These are phyloP conservation scores for Schizopygopsis malacanthus DNA, from an alignment of 2,797 vertebrate species.

Conservation along the genomic window DNA sequence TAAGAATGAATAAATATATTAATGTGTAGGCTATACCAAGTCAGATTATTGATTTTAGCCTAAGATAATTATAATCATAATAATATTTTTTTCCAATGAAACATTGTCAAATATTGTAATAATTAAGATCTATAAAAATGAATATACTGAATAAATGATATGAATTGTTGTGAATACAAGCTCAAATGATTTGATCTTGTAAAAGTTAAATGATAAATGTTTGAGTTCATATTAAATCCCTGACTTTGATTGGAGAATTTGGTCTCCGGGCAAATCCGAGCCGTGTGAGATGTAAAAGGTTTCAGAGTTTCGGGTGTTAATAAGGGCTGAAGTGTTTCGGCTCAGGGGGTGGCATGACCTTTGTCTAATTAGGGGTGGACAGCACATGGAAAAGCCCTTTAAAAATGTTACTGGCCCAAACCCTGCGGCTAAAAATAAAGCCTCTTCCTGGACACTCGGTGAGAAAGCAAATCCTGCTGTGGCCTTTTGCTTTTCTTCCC, in stretches of 20 bases:
- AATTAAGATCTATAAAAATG: neutral
- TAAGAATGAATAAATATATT: neutral
- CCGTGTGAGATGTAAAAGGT: neutral
- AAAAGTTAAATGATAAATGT: neutral
- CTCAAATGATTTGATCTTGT: neutral
- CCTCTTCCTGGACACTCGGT: conserved; percentile 16
- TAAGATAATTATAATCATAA: neutral
- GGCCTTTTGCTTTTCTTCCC: neutral
- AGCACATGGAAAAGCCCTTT: conserved; percentile 1
- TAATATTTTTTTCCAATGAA: neutral
- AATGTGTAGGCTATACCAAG: neutral
- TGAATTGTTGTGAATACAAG: neutral
- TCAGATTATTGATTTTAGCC: neutral
- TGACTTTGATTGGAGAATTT: neutral
- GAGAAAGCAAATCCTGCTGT: neutral
- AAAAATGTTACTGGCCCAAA: conserved; percentile 4
- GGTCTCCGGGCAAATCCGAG: neutral
- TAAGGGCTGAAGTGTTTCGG: neutral
- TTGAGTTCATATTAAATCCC: neutral
- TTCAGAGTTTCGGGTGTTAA: neutral
- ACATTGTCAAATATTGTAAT: neutral
- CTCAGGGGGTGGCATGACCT: neutral
- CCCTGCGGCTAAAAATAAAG: neutral
- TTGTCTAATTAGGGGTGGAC: conserved; percentile 22
- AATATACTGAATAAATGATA: neutral